Evolutionary conservation across 2,888 invertebrate genomes (phyloP), one percentile per base, ranked within the genome.

Genomic region (Endomychus coccineus): DNA sequence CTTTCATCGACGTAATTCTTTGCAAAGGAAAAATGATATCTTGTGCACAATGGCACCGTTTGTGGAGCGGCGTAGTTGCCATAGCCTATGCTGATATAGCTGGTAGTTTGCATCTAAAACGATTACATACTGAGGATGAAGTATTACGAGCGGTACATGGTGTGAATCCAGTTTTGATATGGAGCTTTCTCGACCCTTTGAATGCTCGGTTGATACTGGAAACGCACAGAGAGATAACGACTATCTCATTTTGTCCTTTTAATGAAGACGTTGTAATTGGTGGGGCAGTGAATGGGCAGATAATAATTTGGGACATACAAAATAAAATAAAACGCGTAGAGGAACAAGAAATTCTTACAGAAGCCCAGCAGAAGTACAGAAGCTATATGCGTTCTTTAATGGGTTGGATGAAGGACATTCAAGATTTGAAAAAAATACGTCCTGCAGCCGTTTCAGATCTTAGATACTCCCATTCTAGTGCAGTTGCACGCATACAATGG

Each of bases 101-200:
- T 1, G 69, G 73, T 1, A 68, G 69, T 21, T 67, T 70, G 56
- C 71, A 68, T 50, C 14, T 43, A 5, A 30, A 58, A 51, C 16
- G 66, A 44, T 54, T 61, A 55, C 48, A 67, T 53, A 45, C 48
- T 6, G 46, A 45, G 1, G 55, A 59, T 17, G 44, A 41, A 27
- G 52, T 54, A 14, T 16, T 32, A 6, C 19, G 16, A 21, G 71
- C 77, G 1, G 72, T 76, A 0, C 72, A 79, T 34, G 75, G 75
- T 3, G 59, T 73, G 2, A 80, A 82, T 59, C 75, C 77, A 1
- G 78, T 83, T 1, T 66, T 84, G 41, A 70, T 85, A 46, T 86
- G 86, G 85, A 81, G 82, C 46, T 80, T 83, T 43, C 69, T 71
- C 16, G 83, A 86, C 48, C 76, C 74, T 35, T 62, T 86, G 2